Percentiles rank a stretch among this genome's conserved stretches.
These are phyloP conservation scores for Cephus cinctus DNA, from an alignment of 1,140 invertebrate species.

Conservation along the genomic window DNA sequence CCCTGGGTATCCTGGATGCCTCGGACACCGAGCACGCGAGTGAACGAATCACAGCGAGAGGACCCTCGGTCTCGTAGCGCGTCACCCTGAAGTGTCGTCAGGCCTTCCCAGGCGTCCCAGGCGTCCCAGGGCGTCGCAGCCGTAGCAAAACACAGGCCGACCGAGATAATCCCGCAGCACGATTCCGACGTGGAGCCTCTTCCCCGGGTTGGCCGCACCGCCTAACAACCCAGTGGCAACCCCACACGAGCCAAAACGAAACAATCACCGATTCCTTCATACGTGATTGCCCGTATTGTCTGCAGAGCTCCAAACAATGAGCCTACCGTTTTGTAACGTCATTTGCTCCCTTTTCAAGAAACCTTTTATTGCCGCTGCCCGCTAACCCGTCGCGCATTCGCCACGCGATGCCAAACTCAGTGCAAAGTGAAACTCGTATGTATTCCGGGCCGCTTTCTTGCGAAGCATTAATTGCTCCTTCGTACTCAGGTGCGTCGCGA, in stretches of 20 bases:
- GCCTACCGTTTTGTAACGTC: constrained; percentile 10
- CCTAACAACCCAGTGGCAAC: constrained; percentile 6
- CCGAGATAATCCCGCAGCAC: constrained; percentile 1
- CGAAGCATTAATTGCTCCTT: no score
- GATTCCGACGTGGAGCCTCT: neutral
- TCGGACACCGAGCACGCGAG: constrained; percentile 6
- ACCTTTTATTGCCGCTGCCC: no score
- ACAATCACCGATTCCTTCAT: constrained; percentile 50
- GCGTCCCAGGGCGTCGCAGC: constrained; percentile 17
- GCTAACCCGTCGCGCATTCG: no score
- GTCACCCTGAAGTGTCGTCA: constrained; percentile 16
- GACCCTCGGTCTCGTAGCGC: constrained; percentile 22
- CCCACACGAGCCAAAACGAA: constrained; percentile 35
- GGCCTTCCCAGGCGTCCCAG: no score
- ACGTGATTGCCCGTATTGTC: constrained; percentile 53
- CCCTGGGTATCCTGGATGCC: constrained; percentile 8
- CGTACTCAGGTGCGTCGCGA: no score
- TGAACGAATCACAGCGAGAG: constrained; percentile 16
- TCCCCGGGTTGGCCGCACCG: neutral
- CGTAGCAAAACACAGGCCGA: constrained; percentile 4
- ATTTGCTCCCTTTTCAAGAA: constrained; percentile 16
- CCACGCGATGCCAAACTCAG: no score
- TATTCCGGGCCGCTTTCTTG: no score
- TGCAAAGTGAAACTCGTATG: no score
- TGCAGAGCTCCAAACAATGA: constrained; percentile 25